Base-by-base conservation (phyloP, 2,113 vertebrate species). In the Dromaius novaehollandiae region DNA sequence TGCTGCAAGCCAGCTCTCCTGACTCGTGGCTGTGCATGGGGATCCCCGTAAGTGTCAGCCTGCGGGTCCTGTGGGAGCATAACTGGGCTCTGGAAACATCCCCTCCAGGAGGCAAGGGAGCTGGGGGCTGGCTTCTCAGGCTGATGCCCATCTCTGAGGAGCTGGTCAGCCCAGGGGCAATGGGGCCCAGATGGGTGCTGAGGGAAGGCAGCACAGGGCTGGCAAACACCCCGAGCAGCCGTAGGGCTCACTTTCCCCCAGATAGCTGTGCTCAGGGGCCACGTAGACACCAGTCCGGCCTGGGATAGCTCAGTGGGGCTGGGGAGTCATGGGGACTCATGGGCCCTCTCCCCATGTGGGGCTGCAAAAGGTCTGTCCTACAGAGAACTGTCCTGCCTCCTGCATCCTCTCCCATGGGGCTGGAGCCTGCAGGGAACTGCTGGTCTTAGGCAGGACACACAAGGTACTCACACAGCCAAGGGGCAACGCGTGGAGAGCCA, bases 61-160 rank as follows among this genome's bases (percentile, higher is more conserved):
- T 7, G 7, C 0, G n/a, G 24, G 40, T 51, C 15, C 53, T 1
- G 1, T 17, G 53, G 32, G 36, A 66, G 36, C 1, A 0, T 13
- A 50, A 34, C 30, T 3, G 1, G 18, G 8, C 11, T 36, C 20
- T 70, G 63, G 55, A 58, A 53, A n/a, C 1, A 2, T 56, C 17
- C 17, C 11, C 24, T 56, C 18, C 22, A 11, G n/a, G 25, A 66
- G 25, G n/a, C 30, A 25, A 28, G 1, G 1, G 13, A 40, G 17
- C 17, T 2, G 0, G 17, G 66, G 42, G 56, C 56, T 8, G 56
- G 15, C 32, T 16, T 58, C 30, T 8, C 56, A 32, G 56, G 15
- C 56, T 30, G 55, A n/a, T 61, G 26, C 12, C 28, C 16, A 7
- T 53, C 6, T 65, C 19, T 32, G 2, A 2, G 38, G 53, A 83